These are phyloP conservation scores for Drosophila kokeensis DNA, from an alignment of 2,888 invertebrate species.

Conservation along the genomic window DNA sequence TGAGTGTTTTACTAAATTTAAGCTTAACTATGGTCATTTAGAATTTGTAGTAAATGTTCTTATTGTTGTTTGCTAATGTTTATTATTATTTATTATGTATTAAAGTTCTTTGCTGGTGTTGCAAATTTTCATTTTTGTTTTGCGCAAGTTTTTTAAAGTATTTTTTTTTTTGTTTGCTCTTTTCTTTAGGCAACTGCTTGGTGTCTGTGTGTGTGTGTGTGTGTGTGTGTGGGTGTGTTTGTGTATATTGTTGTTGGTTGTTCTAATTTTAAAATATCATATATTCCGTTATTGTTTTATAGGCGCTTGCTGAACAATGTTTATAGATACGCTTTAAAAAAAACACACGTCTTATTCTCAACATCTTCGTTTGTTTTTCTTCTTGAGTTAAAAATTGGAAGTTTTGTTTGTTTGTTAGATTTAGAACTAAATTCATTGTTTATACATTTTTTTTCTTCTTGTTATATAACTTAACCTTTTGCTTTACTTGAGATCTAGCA, in stretches of 20 bases:
- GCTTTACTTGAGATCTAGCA: slow-evolving; percentile 77
- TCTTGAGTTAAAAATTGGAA: slow-evolving; percentile 72
- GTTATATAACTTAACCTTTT: slow-evolving; percentile 55
- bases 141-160: slow-evolving; percentile 67
- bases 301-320: slow-evolving; percentile 77
- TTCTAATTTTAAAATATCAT: slow-evolving; percentile 54
- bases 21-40: slow-evolving; percentile 79
- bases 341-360: slow-evolving; percentile 51
- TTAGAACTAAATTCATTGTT: slow-evolving; percentile 64
- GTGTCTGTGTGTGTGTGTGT: slow-evolving; percentile 52
- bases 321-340: slow-evolving; percentile 72
- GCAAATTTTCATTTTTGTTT: slow-evolving; percentile 55
- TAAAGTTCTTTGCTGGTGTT: slow-evolving; percentile 76
- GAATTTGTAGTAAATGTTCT: slow-evolving; percentile 74
- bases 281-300: slow-evolving; percentile 34
- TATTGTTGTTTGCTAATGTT: slow-evolving; percentile 61
- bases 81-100: slow-evolving; percentile 65
- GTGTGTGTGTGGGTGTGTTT: slow-evolving; percentile 21
- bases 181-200: slow-evolving; percentile 74
- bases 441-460: slow-evolving; percentile 49
- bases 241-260: slow-evolving; percentile 41
- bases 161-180: slow-evolving; percentile 25
- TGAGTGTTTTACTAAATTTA: slow-evolving; percentile 70
- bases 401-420: slow-evolving; percentile 66
- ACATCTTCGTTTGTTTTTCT: slow-evolving; percentile 37